Percentiles rank a stretch among this genome's conserved stretches.
phyloP scores from a whole-genome alignment of 53 echinoderm and acorn worm genomes.

The Zoroaster sp. region DNA sequence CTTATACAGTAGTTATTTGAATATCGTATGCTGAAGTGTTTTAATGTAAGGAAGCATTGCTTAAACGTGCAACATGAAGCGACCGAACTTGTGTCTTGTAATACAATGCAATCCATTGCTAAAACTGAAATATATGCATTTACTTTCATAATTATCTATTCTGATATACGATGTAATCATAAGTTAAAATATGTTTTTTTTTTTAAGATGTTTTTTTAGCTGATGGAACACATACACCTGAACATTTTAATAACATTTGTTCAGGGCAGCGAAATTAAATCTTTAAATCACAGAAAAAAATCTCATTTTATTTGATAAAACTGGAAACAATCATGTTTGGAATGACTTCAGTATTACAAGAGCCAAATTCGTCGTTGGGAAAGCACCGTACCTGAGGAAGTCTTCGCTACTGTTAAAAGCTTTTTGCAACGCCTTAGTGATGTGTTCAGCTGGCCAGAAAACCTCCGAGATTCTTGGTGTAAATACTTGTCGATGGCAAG shows the following conservation, averaged over 20 bases:
- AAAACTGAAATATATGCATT: not conserved
- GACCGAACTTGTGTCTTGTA: not conserved
- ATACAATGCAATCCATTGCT: too few species aligned
- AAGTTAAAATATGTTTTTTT: too few species aligned
- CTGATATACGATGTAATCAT: not conserved
- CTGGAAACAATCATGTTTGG: too few species aligned
- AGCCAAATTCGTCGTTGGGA: slow-evolving; percentile 16
- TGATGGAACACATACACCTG: too few species aligned
- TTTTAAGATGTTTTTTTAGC: too few species aligned
- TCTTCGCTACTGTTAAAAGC: slow-evolving; percentile 67
- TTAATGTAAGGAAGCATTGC: not conserved
- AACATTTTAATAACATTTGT: too few species aligned
- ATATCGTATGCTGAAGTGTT: not conserved
- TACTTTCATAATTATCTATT: not conserved
- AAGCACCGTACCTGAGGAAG: slow-evolving; percentile 69
- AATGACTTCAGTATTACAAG: not conserved
- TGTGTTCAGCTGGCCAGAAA: slow-evolving; percentile 80
- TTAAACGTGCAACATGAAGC: not conserved
- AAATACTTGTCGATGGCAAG: slow-evolving; percentile 66
- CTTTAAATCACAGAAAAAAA: too few species aligned
- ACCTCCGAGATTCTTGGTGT: slow-evolving; percentile 74
- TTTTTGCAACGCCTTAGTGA: slow-evolving; percentile 56
- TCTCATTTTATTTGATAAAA: too few species aligned
- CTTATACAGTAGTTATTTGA: not conserved
- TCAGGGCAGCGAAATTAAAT: too few species aligned